Conservation (phyloP, 2,113 vertebrate species). For the Leptocoma aspasia region DNA sequence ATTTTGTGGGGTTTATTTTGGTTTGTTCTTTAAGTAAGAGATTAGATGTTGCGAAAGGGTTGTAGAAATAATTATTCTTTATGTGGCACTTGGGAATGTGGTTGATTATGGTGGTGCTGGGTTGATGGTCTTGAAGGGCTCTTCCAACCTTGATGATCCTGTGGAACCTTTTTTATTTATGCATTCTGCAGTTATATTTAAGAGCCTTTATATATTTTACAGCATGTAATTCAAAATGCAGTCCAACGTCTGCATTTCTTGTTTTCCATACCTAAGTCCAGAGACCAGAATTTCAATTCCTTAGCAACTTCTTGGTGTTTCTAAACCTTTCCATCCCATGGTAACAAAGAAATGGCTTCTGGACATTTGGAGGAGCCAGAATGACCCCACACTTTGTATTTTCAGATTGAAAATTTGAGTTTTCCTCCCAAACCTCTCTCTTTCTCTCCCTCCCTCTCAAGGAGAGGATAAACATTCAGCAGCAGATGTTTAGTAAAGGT, state of each 20-base stretch:
- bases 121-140: neutral
- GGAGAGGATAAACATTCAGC: neutral
- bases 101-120: neutral
- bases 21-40: neutral
- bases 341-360: neutral
- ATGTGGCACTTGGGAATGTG: too few relatives aligned
- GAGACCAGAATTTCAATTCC: neutral
- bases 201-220: neutral
- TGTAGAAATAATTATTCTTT: neutral
- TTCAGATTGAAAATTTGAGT: neutral
- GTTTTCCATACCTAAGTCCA: neutral
- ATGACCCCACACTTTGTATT: neutral
- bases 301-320: neutral
- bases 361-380: neutral
- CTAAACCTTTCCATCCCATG: neutral
- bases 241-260: neutral
- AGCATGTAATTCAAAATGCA: neutral
- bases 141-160: neutral
- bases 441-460: neutral
- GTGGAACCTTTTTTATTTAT: neutral
- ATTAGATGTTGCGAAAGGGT: too few relatives aligned
- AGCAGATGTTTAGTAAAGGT: slow-evolving; percentile 18
- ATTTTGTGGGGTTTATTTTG: neutral
- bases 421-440: neutral
- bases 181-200: neutral